Base-by-base conservation (phyloP, 2,797 vertebrate species). In the Erethizon dorsatum region DNA sequence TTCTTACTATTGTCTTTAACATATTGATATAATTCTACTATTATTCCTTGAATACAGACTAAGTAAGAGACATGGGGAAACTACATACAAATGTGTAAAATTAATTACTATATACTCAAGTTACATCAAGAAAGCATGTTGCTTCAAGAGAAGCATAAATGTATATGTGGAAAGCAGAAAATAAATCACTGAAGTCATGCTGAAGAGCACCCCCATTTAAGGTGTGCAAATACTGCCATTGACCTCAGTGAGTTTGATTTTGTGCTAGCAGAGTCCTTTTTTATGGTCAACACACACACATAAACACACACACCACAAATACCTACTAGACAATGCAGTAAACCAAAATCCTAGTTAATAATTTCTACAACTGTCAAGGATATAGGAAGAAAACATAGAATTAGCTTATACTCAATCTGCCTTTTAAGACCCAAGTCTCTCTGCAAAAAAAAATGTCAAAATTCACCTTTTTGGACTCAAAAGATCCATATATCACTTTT, bases 401-500 rank as follows among this genome's bases (percentile, higher is more conserved):
- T 37, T 52, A 54, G 45, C 37, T 92, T 89, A 20, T 13, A 26
- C 26, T 75, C 11, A 67, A 22, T 92, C 80, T 82, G 59, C 20
- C 18, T 78, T 77, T 18, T 65, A 52, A 85, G 91, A 94, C 45
- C 20, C 41, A 45, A 73, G 71, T 6, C 50, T 54, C 33, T 88
- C 54, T 50, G 56, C 22, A 17, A 37, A 69, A 17, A 37, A 69
- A 86, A 41, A 50, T 97, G 83, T 26, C 75, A 83, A 97, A 95
- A 83, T 96, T 94, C 83, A 97, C 95, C 94, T 97, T 96, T 98
- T 96, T 97, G 94, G 82, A 77, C 75, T 98, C 95, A 94, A 97
- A 97, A 95, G 71, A 95, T 97, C 77, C 94, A n/a, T 96, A 98
- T 83, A 90, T 57, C 90, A 95, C 95, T 47, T 89, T 97, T 95